Percentiles rank a stretch among this genome's conserved stretches.
Conservation (phyloP, 1,140 invertebrate genomes). For the Bombus difficillimus region DNA sequence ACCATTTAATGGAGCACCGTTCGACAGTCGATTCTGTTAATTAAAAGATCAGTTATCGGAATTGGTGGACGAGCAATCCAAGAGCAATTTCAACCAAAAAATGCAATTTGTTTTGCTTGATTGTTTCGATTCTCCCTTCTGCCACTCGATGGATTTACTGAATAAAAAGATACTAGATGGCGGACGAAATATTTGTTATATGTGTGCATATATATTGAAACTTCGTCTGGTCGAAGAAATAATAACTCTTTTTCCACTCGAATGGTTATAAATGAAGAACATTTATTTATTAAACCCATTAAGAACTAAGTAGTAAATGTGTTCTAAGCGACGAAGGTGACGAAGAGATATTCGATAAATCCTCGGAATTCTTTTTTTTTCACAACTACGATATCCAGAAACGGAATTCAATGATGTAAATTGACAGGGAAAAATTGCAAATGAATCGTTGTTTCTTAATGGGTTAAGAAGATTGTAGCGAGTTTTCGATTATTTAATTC, state of each 20-base stretch:
- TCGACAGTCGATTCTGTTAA: conserved; percentile 12
- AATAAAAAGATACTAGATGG: not conserved
- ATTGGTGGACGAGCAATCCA: not conserved
- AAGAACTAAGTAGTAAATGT: not conserved
- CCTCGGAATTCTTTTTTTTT: not conserved
- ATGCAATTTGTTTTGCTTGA: conserved; percentile 47
- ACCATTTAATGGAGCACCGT: conserved; percentile 5
- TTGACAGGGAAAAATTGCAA: not conserved
- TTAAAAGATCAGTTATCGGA: conserved; percentile 58
- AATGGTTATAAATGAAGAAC: not conserved
- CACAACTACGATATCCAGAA: not conserved
- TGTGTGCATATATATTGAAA: not conserved
- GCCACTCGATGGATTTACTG: not conserved
- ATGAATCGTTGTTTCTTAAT: not conserved
- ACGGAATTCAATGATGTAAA: not conserved
- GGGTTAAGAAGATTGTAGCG: not conserved
- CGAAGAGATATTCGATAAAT: too few species aligned
- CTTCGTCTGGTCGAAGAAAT: not conserved
- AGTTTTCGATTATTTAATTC: not conserved
- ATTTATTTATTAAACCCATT: not conserved
- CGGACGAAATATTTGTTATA: not conserved
- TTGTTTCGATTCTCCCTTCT: conserved; percentile 22
- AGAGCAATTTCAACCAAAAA: conserved; percentile 33
- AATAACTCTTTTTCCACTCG: not conserved
- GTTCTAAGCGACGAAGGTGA: too few species aligned